phyloP scores from a whole-genome alignment of 1,140 invertebrate genomes.

The Cataglyphis hispanica region DNA sequence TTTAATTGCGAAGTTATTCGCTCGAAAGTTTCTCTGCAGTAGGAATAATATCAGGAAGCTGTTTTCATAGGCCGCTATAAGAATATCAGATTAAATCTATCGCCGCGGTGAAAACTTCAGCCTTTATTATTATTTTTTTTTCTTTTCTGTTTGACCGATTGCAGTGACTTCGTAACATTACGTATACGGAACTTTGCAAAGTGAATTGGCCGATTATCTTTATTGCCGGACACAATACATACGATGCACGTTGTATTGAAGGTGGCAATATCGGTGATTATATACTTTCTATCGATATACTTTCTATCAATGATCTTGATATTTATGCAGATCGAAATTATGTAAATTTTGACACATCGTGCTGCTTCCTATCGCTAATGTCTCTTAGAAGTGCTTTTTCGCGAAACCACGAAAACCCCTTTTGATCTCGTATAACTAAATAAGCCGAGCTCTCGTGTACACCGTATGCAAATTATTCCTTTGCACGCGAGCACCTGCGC shows the following conservation, averaged over 20 bases:
- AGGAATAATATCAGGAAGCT: slow-evolving; percentile 57
- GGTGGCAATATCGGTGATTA: slow-evolving; percentile 20
- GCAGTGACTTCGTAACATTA: slow-evolving; percentile 39
- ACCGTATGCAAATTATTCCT: slow-evolving; percentile 30
- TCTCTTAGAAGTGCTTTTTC: slow-evolving; percentile 12
- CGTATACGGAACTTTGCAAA: slow-evolving; percentile 69
- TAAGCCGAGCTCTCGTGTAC: slow-evolving; percentile 10
- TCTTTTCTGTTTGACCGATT: slow-evolving; percentile 28
- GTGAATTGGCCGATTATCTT: slow-evolving; percentile 51
- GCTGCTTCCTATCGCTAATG: slow-evolving; percentile 28
- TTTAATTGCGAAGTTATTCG: slow-evolving; percentile 41
- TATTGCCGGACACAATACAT: slow-evolving; percentile 58
- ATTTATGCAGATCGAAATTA: slow-evolving; percentile 49
- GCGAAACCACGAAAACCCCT: slow-evolving; percentile 6
- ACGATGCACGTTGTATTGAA: slow-evolving; percentile 57
- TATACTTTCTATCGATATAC: slow-evolving; percentile 66
- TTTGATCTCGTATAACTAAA: not conserved
- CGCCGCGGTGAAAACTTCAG: slow-evolving; percentile 46
- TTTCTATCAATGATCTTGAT: slow-evolving; percentile 65
- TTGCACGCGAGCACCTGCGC: slow-evolving; percentile 11
- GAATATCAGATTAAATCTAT: slow-evolving; percentile 43
- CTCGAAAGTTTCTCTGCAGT: slow-evolving; percentile 40
- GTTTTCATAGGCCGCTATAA: not conserved
- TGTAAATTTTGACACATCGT: slow-evolving; percentile 49
- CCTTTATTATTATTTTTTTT: slow-evolving; percentile 17